phyloP scores from a whole-genome alignment of 1,140 invertebrate genomes.

The Polyergus mexicanus region DNA sequence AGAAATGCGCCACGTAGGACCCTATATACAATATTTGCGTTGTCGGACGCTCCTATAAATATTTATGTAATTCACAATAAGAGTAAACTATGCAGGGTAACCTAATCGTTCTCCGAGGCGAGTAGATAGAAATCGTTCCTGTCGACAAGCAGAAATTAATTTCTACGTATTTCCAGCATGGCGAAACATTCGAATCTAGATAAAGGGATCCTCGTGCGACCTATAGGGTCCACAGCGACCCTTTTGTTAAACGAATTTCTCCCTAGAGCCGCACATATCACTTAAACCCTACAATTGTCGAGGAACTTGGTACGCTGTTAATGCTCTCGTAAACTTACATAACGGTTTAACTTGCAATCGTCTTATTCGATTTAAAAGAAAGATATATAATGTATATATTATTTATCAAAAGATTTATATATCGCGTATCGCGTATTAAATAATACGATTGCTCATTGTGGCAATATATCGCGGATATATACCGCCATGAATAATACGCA shows the following conservation, averaged over 20 bases:
- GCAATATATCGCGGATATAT: conserved; percentile 32
- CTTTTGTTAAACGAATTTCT: conserved; percentile 72
- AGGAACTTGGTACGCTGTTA: conserved; percentile 41
- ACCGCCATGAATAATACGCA: conserved; percentile 42
- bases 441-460: conserved; percentile 39
- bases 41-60: conserved; percentile 49
- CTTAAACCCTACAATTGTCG: conserved; percentile 66
- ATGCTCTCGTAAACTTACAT: conserved; percentile 26
- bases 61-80: conserved; percentile 67
- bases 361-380: background rate
- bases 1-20: conserved; percentile 38
- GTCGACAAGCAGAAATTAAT: conserved; percentile 73
- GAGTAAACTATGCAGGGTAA: conserved; percentile 16
- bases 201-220: conserved; percentile 65
- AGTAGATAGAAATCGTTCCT: conserved; percentile 63
- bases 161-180: conserved; percentile 61
- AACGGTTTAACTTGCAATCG: conserved; percentile 35
- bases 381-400: background rate
- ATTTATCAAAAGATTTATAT: conserved; percentile 28
- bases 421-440: conserved; percentile 27
- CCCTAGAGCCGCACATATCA: conserved; percentile 70
- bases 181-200: conserved; percentile 71
- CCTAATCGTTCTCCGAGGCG: conserved; percentile 14
- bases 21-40: conserved; percentile 27
- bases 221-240: conserved; percentile 66